A percentile compares a stretch with the other conserved stretches of the same genome.
These are phyloP conservation scores for Hippocampus comes DNA, from an alignment of 2,113 vertebrate genomes.

Conservation along the genomic window DNA sequence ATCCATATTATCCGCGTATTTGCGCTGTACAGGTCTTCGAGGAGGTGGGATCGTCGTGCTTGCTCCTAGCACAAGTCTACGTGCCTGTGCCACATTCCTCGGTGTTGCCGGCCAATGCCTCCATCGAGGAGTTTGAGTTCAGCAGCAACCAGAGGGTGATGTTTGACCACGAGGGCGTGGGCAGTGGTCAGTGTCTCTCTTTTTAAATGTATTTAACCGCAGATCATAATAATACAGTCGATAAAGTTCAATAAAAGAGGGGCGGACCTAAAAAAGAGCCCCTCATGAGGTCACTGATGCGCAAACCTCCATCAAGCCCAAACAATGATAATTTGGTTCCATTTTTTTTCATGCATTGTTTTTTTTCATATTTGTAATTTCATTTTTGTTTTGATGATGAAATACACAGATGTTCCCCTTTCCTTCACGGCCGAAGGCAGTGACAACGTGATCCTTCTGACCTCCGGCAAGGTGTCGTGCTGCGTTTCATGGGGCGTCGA, in stretches of 20 bases:
- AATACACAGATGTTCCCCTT: conserved; percentile 81
- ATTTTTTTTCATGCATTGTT: too few relatives aligned
- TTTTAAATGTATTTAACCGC: too few relatives aligned
- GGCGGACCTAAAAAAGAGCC: too few relatives aligned
- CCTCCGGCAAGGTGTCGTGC: conserved; percentile 89
- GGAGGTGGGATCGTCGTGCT: conserved; percentile 70
- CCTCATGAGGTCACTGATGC: too few relatives aligned
- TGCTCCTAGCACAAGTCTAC: conserved; percentile 82
- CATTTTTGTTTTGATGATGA: too few relatives aligned
- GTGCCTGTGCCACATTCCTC: conserved; percentile 85
- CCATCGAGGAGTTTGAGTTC: conserved; percentile 86
- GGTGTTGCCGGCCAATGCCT: conserved; percentile 76
- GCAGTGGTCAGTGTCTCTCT: conserved; percentile 78
- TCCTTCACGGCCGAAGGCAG: conserved; percentile 90
- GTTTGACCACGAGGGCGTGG: conserved; percentile 91
- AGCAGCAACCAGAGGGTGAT: conserved; percentile 86
- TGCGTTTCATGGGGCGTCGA: conserved; percentile 88
- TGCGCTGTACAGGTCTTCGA: conserved; percentile 82
- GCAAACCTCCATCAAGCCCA: too few relatives aligned
- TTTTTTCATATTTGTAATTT: too few relatives aligned
- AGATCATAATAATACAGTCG: too few relatives aligned
- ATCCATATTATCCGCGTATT: not conserved
- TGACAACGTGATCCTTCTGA: conserved; percentile 83
- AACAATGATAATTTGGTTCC: too few relatives aligned
- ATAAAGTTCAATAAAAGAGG: too few relatives aligned